Conservation (phyloP, 2,888 invertebrate species). For the Anthoptus insignis region DNA sequence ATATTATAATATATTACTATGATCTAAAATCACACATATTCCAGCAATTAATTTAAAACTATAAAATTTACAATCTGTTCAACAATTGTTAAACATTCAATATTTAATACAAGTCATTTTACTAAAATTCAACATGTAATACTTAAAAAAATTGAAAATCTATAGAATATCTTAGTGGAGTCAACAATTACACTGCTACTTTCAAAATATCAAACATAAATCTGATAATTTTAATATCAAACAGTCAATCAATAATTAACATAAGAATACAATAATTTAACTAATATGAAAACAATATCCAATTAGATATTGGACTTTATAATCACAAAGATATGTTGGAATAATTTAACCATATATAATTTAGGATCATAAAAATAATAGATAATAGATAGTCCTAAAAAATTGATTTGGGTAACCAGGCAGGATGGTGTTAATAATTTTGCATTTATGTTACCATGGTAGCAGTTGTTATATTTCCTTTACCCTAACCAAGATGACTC, state of each 20-base stretch:
- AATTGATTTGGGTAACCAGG: no score
- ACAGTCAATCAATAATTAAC: no score
- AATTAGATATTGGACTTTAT: not conserved
- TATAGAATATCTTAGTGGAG: conserved; percentile 1
- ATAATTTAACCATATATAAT: no score
- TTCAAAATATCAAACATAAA: no score
- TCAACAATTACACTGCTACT: not conserved
- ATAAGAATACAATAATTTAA: no score
- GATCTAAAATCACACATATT: conserved; percentile 32
- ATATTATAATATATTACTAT: conserved; percentile 36
- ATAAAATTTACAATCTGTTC: conserved; percentile 31
- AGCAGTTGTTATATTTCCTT: no score
- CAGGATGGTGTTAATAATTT: no score
- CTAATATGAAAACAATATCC: not conserved
- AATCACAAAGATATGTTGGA: not conserved
- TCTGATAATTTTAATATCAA: no score
- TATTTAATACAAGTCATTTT: conserved; percentile 20
- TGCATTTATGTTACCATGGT: no score
- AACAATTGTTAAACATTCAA: conserved; percentile 25
- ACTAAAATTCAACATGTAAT: conserved; percentile 23
- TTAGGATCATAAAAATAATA: no score
- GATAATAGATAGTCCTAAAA: no score
- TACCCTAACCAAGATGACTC: not conserved
- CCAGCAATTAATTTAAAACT: conserved; percentile 29
- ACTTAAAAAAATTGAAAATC: conserved; percentile 1